Evolutionary conservation across 2,113 vertebrate genomes (phyloP), one percentile per base, ranked within the genome.

Genomic region (Taurulus bubalis): DNA sequence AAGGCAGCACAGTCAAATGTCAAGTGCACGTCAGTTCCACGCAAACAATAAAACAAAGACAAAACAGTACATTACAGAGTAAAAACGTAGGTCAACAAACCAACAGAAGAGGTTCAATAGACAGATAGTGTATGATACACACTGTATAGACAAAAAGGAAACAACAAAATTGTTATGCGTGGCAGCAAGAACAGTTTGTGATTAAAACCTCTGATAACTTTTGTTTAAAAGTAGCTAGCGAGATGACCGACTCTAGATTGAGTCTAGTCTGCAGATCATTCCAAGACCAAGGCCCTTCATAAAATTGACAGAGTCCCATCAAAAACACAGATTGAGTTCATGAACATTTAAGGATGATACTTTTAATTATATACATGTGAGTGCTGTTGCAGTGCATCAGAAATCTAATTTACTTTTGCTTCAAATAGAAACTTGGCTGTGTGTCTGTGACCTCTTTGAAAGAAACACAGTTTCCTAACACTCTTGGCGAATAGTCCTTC

Each of bases 391-490:
- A 26, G 42, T 56, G 49, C 18, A 36, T 18, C 22, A 51, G 30
- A 4, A 67, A 69, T 26, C 15, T 3, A 63, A 36, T 74, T 16
- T 14, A 28, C n/a, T 49, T 63, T 45, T 9, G 28, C 20, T 55
- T 32, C 53, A 69, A 36, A 68, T 7, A 51, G 77, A 79, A 89
- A 74, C 45, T 55, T 77, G 66, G 77, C 82, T 1, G 9, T 12
- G 18, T 51, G 60, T 77, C 47, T 3, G 4, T 69, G 76, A 83
- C 86, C 71, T 73, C 28, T 51, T 24, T 71, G 11, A 87, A 56
- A 58, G 24, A 86, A 87, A 86, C 24, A 22, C 28, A 10, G 70
- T 92, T 92, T 92, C 88, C 65, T 42, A 87, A 88, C 49, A 60
- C 62, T 60, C 47, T 82, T 85, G 77, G 69, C 26, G 47, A 63